Evolutionary conservation across 1,140 invertebrate genomes (phyloP), one percentile per base, ranked within the genome.

Genomic region (Chymomyza costata): DNA sequence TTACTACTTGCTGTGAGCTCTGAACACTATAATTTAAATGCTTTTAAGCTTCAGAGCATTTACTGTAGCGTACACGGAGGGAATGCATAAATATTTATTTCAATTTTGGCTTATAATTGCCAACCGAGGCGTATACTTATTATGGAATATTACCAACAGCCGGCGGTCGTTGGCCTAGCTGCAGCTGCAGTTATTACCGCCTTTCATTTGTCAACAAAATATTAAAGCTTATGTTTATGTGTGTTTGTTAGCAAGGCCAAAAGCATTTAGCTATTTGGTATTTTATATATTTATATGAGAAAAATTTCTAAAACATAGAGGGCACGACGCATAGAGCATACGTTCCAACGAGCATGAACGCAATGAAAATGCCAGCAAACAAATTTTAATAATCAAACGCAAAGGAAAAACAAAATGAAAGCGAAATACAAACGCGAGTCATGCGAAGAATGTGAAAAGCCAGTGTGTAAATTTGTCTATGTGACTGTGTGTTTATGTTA

Each of bases 331-430:
- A 32, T n/a, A 31, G 61, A 17, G 43, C 48, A 64, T 46, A 73
- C 69, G 69, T 64, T 53, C 64, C 69, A 53, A 63, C n/a, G n/a
- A n/a, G n/a, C n/a, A n/a, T 67, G 64, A 76, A 62, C 71, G 70
- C 65, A 66, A 70, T 76, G 70, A 78, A 76, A 78, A 66, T 70
- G 65, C 71, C 70, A 56, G 57, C 65, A 63, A 53, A 76, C 62
- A 76, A 66, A 70, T 65, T 70, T 76, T 76, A 78, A 76, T 76
- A 76, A 76, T 71, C 71, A 78, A 65, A 78, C 61, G 56, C 40
- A 55, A 57, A 31, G 55, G 62, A 50, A 45, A n/a, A n/a, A n/a
- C n/a, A n/a, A n/a, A 71, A 50, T 8, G 21, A 25, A 25, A 25
- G 21, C 21, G 21, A 8, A 25, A 3, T n/a, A n/a, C n/a, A 8